A percentile compares a stretch with the other conserved stretches of the same genome.
Conservation (phyloP, 2,888 invertebrate genomes). For the Carpatolechia fugitivella region DNA sequence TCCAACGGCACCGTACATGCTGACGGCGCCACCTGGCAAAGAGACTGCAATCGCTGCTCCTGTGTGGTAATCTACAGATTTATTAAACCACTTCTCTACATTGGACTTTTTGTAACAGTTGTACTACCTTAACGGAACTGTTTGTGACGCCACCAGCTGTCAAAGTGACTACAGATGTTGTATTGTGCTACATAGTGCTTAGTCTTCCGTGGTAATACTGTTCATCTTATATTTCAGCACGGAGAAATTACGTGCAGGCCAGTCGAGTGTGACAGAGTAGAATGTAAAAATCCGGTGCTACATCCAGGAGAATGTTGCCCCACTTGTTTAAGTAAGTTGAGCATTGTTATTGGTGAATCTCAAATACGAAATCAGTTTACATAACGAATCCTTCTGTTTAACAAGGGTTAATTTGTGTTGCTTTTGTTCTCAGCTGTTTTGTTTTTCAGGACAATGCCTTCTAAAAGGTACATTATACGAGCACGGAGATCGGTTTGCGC, state of each 20-base stretch:
- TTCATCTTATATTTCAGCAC: constrained; percentile 81
- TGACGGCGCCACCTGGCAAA: constrained; percentile 92
- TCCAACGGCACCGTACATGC: constrained; percentile 89
- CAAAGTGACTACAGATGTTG: neutral
- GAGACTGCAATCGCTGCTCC: constrained; percentile 91
- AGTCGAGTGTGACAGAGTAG: constrained; percentile 86
- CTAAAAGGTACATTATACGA: constrained; percentile 85
- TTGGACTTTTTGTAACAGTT: neutral
- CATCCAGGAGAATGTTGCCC: constrained; percentile 91
- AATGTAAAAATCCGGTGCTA: constrained; percentile 89
- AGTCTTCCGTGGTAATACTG: too few relatives aligned
- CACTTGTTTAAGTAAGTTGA: constrained; percentile 88
- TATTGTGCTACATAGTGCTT: too few relatives aligned
- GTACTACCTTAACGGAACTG: too few relatives aligned
- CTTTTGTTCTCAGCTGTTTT: neutral
- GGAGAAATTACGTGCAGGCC: constrained; percentile 91
- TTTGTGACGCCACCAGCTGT: too few relatives aligned
- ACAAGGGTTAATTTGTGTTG: too few relatives aligned
- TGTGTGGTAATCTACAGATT: constrained; percentile 89
- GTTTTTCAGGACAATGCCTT: constrained; percentile 83
- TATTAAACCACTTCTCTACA: too few relatives aligned
- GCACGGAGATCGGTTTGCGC: constrained; percentile 86
- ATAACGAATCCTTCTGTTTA: too few relatives aligned
- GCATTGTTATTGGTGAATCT: too few relatives aligned
- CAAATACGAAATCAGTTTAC: too few relatives aligned